These are phyloP conservation scores for Bubalus kerabau DNA, from an alignment of 2,113 vertebrate species.

Conservation along the genomic window DNA sequence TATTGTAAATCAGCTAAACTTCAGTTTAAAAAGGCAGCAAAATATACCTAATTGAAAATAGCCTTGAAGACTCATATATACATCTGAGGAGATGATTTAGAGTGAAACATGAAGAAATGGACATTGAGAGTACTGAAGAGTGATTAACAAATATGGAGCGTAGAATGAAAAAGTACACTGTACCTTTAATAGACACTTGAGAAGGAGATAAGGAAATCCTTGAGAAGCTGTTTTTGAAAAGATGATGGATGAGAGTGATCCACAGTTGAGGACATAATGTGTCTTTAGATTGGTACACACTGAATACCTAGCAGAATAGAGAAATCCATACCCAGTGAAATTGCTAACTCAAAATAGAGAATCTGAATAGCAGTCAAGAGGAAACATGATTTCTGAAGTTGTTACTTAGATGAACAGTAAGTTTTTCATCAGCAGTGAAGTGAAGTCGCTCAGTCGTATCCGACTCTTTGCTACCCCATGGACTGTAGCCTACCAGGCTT, in stretches of 20 bases:
- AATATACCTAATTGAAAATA: background rate
- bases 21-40: background rate
- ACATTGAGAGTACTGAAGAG: background rate
- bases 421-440: background rate
- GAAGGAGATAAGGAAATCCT: background rate
- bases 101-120: background rate
- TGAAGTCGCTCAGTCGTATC: too few species aligned
- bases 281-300: background rate
- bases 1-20: background rate
- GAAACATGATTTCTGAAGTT: background rate
- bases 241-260: background rate
- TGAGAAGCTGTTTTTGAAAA: background rate
- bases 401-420: background rate
- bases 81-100: background rate
- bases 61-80: background rate
- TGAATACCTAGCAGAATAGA: background rate
- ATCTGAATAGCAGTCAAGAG: background rate
- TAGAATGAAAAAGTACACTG: background rate
- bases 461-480: too few species aligned
- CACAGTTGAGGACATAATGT: background rate
- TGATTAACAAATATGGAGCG: background rate
- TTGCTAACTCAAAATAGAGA: background rate
- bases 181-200: background rate
- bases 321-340: background rate
- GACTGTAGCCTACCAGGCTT: too few species aligned